Conservation (phyloP, 1,140 invertebrate genomes). For the Platorchestia sp. region DNA sequence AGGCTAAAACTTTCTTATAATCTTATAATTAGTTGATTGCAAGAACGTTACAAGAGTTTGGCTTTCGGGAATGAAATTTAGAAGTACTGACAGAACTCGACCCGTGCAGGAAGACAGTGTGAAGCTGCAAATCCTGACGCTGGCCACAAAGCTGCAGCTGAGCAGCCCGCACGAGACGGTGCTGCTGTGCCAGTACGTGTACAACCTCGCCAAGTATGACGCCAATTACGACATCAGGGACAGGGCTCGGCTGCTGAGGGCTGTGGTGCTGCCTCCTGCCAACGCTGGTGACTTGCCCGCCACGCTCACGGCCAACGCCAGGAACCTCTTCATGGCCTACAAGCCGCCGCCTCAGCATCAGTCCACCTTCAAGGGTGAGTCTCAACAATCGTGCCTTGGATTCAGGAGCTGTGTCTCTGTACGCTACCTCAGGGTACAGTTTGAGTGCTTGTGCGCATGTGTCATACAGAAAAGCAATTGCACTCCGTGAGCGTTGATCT, state of each 20-base stretch:
- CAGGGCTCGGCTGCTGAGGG: constrained; percentile 86
- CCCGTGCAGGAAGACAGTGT: constrained; percentile 90
- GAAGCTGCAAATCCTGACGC: constrained; percentile 95
- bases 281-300: constrained; percentile 70
- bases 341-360: constrained; percentile 92
- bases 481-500: no score
- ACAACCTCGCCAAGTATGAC: constrained; percentile 97
- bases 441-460: background rate
- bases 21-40: no score
- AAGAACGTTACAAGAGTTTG: no score
- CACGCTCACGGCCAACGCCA: constrained; percentile 80
- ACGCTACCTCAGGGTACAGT: background rate
- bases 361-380: constrained; percentile 78
- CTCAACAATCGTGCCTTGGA: background rate
- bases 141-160: constrained; percentile 93
- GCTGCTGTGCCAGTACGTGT: constrained; percentile 92
- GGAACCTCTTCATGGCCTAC: constrained; percentile 88
- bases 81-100: no score
- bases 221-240: constrained; percentile 98
- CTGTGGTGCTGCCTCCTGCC: constrained; percentile 81
- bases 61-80: no score
- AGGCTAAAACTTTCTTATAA: no score
- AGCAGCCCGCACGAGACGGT: constrained; percentile 90
- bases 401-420: background rate
- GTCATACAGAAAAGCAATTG: background rate